A percentile compares a stretch with the other conserved stretches of the same genome.
Conservation (phyloP, 2,888 invertebrate genomes). For the Arctia plantaginis region DNA sequence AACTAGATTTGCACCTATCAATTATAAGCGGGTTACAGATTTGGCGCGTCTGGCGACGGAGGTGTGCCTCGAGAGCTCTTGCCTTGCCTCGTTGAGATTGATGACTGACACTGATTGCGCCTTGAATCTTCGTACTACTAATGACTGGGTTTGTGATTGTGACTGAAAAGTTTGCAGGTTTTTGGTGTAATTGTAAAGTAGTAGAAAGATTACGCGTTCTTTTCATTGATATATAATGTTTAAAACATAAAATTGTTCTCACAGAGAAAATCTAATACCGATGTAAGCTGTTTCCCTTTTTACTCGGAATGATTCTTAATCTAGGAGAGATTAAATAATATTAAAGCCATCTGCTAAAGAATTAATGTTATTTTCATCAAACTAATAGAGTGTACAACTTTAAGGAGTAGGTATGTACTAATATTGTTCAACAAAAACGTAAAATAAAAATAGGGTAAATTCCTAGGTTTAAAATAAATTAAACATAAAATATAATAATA, state of each 20-base stretch:
- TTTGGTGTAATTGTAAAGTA: neutral
- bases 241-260: neutral
- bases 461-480: too few relatives aligned
- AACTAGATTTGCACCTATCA: slow-evolving; percentile 53
- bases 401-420: too few relatives aligned
- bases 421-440: too few relatives aligned
- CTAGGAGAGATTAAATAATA: too few relatives aligned
- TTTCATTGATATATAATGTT: neutral
- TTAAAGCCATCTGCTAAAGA: too few relatives aligned
- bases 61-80: slow-evolving; percentile 21
- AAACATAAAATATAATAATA: too few relatives aligned
- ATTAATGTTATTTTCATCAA: too few relatives aligned
- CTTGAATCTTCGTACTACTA: slow-evolving; percentile 38
- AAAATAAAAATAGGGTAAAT: too few relatives aligned
- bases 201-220: neutral
- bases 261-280: too few relatives aligned
- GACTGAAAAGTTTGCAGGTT: slow-evolving; percentile 24
- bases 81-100: slow-evolving; percentile 35
- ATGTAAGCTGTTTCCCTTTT: too few relatives aligned
- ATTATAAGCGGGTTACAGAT: slow-evolving; percentile 44
- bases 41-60: neutral
- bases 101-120: slow-evolving; percentile 50
- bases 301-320: too few relatives aligned
- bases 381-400: too few relatives aligned
- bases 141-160: slow-evolving; percentile 37